Conservation (phyloP, 1,140 invertebrate species). For the Gryllus bimaculatus region DNA sequence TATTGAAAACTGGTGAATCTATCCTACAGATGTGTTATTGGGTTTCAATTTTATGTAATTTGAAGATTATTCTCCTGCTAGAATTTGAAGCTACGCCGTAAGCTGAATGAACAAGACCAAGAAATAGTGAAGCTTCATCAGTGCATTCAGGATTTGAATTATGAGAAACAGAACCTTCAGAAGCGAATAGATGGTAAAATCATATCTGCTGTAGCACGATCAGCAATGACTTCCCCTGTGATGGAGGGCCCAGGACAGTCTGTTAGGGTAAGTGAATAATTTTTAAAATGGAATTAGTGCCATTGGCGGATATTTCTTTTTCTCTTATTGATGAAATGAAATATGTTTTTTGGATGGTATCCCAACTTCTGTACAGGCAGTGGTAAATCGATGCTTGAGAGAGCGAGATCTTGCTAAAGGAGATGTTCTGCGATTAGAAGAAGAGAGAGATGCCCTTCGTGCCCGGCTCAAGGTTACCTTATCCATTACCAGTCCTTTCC, state of each 20-base stretch:
- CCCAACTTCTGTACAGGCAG: constrained; percentile 27
- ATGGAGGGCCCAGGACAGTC: constrained; percentile 18
- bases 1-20: background rate
- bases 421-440: constrained; percentile 42
- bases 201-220: constrained; percentile 27
- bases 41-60: background rate
- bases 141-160: constrained; percentile 34
- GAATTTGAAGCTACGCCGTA: constrained; percentile 31
- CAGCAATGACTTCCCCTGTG: constrained; percentile 25
- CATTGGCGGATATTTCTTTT: background rate
- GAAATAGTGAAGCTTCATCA: constrained; percentile 34
- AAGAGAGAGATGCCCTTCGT: constrained; percentile 43
- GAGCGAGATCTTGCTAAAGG: constrained; percentile 41
- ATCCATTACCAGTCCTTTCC: constrained; percentile 19
- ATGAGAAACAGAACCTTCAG: constrained; percentile 38
- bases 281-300: constrained; percentile 15
- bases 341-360: background rate
- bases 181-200: constrained; percentile 30
- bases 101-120: constrained; percentile 36
- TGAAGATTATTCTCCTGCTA: constrained; percentile 15
- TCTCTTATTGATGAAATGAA: background rate
- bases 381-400: constrained; percentile 37
- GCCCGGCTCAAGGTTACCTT: constrained; percentile 39
- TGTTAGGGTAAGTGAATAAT: constrained; percentile 6
- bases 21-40: background rate